Evolutionary conservation across 2,888 invertebrate species (phyloP), one percentile per base, ranked within the genome.

Genomic region (Metellina segmentata): DNA sequence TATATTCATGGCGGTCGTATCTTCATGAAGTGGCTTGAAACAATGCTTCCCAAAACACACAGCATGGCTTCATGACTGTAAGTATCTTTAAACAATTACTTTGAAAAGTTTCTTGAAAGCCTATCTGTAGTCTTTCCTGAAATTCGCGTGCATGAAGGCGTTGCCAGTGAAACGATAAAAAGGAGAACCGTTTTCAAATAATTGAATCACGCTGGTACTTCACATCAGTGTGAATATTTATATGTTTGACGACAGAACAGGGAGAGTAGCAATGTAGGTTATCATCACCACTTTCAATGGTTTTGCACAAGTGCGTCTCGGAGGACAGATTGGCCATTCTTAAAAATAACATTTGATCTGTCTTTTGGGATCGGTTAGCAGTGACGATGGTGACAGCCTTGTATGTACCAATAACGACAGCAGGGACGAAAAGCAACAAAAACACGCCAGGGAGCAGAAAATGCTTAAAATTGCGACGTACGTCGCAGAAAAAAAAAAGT

Each of bases 181-280:
- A 94, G 94, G 52, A 94, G 93, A n/a, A 94, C 89, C 8, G 94
- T 94, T 49, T 95, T 93, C 0, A 94, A 53, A 5, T 94, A 93
- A 92, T 94, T 95, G 7, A 94, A 90, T 79, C 93, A 94, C 1
- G 94, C 94, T 16, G 94, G 94, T 52, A 95, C 91, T 0, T 91
- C 87, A 7, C 94, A 87, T 1, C 83, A 0, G 77, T 74, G 13
- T 75, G 52, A 0, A 94, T 95, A 93, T 95, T 95, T 74, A 94
- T 93, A 0, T 95, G 94, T 85, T 95, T 95, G 6, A 94, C 94
- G 0, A 94, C 93, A 89, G 95, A 94, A 93, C 95, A 95, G 1
- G 95, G 95, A 1, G 95, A 94, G 94, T 94, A 94, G 88, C 89
- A 89, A 95, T 95, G 93, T 94, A 95, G 6, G 94, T 94, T 20